Evolutionary conservation across 2,113 vertebrate species (phyloP).

Genomic region (Mionectes macconnelli): DNA sequence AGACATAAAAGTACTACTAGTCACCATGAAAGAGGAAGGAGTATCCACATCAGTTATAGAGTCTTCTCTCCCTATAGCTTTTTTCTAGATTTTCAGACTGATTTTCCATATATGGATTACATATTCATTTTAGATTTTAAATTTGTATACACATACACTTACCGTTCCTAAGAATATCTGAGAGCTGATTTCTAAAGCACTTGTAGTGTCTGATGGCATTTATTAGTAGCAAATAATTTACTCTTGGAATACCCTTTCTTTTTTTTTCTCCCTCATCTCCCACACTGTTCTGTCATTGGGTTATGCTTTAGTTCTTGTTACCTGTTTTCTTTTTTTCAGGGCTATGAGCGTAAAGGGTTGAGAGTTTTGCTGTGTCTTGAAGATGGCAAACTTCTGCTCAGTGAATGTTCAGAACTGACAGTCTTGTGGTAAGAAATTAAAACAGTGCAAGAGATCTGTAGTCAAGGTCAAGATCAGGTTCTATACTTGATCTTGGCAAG

Average conservation of each 20-base stretch:
- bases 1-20: background rate
- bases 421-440: background rate
- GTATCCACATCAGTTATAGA: background rate
- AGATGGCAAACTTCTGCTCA: background rate
- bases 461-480: background rate
- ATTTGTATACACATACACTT: background rate
- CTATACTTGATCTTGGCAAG: background rate
- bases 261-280: fast-evolving
- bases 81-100: background rate
- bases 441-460: background rate
- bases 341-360: background rate
- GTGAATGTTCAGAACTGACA: background rate
- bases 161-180: background rate
- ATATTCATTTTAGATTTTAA: background rate
- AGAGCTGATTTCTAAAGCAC: background rate
- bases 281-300: fast-evolving
- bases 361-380: background rate
- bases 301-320: background rate
- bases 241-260: background rate
- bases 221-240: background rate
- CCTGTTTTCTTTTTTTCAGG: background rate
- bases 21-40: background rate
- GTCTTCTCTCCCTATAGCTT: background rate
- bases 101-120: background rate
- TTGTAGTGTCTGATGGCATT: background rate